phyloP scores from a whole-genome alignment of 2,797 vertebrate genomes.

The Erithacus rubecula region DNA sequence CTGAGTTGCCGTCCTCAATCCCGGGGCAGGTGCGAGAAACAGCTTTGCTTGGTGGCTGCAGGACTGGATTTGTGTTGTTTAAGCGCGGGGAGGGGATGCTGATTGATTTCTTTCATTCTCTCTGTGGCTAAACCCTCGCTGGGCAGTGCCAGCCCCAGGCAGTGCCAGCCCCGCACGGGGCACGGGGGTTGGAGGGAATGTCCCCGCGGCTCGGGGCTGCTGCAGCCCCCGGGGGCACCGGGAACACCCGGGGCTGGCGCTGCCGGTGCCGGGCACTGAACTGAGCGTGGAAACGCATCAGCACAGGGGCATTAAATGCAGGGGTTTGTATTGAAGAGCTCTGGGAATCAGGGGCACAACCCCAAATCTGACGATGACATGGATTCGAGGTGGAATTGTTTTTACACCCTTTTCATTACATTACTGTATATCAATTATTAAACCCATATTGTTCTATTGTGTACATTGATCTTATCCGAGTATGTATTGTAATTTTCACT shows the following conservation, averaged over 20 bases:
- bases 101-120: too few relatives aligned
- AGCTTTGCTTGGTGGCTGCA: accelerated
- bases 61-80: background rate
- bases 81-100: accelerated
- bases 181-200: background rate
- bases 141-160: background rate
- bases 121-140: accelerated
- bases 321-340: too few relatives aligned
- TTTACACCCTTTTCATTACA: too few relatives aligned
- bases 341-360: too few relatives aligned
- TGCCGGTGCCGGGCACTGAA: accelerated
- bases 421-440: too few relatives aligned
- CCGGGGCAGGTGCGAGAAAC: background rate
- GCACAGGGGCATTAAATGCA: too few relatives aligned
- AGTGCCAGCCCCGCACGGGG: accelerated
- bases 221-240: background rate
- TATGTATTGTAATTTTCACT: too few relatives aligned
- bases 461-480: too few relatives aligned
- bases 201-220: background rate
- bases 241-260: background rate
- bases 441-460: too few relatives aligned
- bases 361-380: too few relatives aligned
- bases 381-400: too few relatives aligned
- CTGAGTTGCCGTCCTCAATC: background rate
- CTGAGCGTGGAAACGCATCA: too few relatives aligned